Evolutionary conservation across 2,888 invertebrate species (phyloP), one percentile per base, ranked within the genome.

Genomic region (Mesodorylaimus sp.): DNA sequence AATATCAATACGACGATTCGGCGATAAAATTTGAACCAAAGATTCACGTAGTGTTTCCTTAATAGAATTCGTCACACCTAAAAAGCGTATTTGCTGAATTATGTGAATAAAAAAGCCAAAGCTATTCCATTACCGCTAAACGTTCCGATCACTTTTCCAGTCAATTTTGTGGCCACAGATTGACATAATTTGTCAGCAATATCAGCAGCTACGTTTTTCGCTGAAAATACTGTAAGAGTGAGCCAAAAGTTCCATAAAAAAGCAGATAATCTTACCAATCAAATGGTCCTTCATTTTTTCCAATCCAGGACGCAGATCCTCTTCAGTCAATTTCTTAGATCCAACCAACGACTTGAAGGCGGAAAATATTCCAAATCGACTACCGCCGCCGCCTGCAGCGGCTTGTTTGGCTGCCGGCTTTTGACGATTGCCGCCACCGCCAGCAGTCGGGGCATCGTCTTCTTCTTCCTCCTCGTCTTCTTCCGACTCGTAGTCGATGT

Each of bases 151-250:
- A 73, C 70, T 61, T 83, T 87, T 53, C 95, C 95, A 65, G 88
- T 84, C 27, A 95, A 73, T 66, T 87, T 87, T 1, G 75, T 74
- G 16, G 83, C 80, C 1, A 95, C 87, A 0, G 89, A 89, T 50
- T 89, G 84, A 66, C 93, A 93, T 25, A 99, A 74, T 66, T 89
- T 91, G 54, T 76, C 75, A 1, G 97, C 80, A 61, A 99, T 93
- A 60, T 99, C 95, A 0, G 88, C 71, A 13, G 97, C 97, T 0
- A 99, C 97, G 69, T 99, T 99, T 71, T 99, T 99, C 0, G 78
- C 75, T 74, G 58, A 43, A 68, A 61, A 47, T 47, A 42, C 10
- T 21, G n/a, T 19, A 42, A 42, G 24, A n/a, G 21, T 36, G n/a
- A 13, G 10, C n/a, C n/a, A n/a, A 36, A 36, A 36, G n/a, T n/a